phyloP scores from a whole-genome alignment of 2,888 invertebrate genomes.

The Amphiduros pacificus region DNA sequence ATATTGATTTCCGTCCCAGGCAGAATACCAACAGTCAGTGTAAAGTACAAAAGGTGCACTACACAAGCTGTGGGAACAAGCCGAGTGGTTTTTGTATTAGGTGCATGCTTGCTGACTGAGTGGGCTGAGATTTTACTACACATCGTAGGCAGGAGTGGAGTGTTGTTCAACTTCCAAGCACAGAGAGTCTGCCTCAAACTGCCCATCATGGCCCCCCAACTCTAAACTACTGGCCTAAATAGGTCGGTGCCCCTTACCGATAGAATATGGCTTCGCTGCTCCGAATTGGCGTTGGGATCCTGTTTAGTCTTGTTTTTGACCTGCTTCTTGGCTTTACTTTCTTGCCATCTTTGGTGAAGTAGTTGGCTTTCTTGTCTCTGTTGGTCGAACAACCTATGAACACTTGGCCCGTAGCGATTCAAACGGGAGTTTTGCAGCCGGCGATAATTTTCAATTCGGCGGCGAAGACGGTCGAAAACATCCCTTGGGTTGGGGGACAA shows the following conservation, averaged over 20 bases:
- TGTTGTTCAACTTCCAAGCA: too few species aligned
- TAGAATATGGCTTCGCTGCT: conserved; percentile 10
- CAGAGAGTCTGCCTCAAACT: too few species aligned
- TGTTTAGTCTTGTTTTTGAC: conserved; percentile 12
- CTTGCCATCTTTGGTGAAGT: conserved; percentile 85
- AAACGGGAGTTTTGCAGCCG: conserved; percentile 82
- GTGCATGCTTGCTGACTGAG: too few species aligned
- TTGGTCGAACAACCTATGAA: conserved; percentile 84
- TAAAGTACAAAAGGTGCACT: too few species aligned
- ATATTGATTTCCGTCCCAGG: too few species aligned
- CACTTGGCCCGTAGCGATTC: conserved; percentile 81
- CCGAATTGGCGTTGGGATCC: conserved; percentile 5
- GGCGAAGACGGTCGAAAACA: conserved; percentile 79
- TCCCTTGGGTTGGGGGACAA: conserved; percentile 64
- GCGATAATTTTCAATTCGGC: conserved; percentile 85
- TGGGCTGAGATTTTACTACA: too few species aligned
- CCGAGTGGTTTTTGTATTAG: too few species aligned
- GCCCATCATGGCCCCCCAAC: too few species aligned
- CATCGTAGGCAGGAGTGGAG: too few species aligned
- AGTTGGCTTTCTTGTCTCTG: conserved; percentile 86
- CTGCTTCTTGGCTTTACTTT: conserved; percentile 85
- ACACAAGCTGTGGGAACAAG: too few species aligned
- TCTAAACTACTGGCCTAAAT: too few species aligned
- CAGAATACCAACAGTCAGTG: too few species aligned
- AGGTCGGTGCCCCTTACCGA: conserved; percentile 14